Percentiles rank a stretch among this genome's conserved stretches.
Evolutionary conservation across 2,113 vertebrate genomes (phyloP).

Genomic region (Bos taurus): ARS-UCD2.0 NC_037329.1:90305501-90306000

Average conservation of each 20-base stretch:
- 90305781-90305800: background rate
- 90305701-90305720: background rate
- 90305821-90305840: background rate
- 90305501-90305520: too few species aligned
- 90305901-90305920: background rate
- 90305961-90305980: background rate
- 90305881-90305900: background rate
- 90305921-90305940: background rate
- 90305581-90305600: too few species aligned
- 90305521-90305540: too few species aligned
- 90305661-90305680: background rate
- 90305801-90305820: background rate
- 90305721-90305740: background rate
- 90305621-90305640: too few species aligned
- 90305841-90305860: background rate
- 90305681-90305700: background rate
- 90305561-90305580: too few species aligned
- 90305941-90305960: background rate
- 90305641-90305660: too few species aligned
- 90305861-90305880: slow-evolving; percentile 12
- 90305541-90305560: too few species aligned
- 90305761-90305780: background rate
- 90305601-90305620: too few species aligned
- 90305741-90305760: background rate
- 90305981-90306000: background rate